These are phyloP conservation scores for Actinostola sp. DNA, from an alignment of 92 coral and sea anemone genomes.

Conservation along the genomic window DNA sequence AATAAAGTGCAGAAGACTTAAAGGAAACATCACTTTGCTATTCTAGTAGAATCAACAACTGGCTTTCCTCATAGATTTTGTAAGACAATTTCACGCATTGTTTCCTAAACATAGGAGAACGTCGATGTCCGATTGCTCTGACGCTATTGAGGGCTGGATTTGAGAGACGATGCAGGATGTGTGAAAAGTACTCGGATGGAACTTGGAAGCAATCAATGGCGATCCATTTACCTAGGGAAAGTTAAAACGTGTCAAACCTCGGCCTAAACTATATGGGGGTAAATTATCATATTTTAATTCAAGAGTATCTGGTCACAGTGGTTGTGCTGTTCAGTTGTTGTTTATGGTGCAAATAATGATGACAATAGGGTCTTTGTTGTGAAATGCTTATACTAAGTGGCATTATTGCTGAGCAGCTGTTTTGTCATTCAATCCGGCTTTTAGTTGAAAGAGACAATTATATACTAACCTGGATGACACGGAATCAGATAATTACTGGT, in stretches of 20 bases:
- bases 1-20: slow-evolving; percentile 31
- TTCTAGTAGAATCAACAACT: slow-evolving; percentile 25
- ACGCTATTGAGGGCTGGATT: slow-evolving; percentile 42
- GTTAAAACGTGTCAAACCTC: background rate
- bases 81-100: slow-evolving; percentile 33
- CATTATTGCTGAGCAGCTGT: background rate
- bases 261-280: slow-evolving; percentile 1
- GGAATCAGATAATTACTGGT: slow-evolving; percentile 22
- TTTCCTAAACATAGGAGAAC: slow-evolving; percentile 39
- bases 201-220: slow-evolving; percentile 53
- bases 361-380: too few species aligned
- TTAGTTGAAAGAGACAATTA: background rate
- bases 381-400: too few species aligned
- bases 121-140: slow-evolving; percentile 42
- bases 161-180: slow-evolving; percentile 37
- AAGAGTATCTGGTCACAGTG: background rate
- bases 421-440: background rate
- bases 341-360: too few species aligned
- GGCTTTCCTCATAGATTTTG: slow-evolving; percentile 43
- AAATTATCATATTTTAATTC: background rate
- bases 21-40: slow-evolving; percentile 29
- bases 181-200: slow-evolving; percentile 44
- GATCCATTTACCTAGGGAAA: slow-evolving; percentile 42
- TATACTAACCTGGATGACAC: slow-evolving; percentile 20
- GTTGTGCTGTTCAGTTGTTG: too few species aligned